These are phyloP conservation scores for Hippocampus zosterae DNA, from an alignment of 2,113 vertebrate genomes.

Conservation along the genomic window DNA sequence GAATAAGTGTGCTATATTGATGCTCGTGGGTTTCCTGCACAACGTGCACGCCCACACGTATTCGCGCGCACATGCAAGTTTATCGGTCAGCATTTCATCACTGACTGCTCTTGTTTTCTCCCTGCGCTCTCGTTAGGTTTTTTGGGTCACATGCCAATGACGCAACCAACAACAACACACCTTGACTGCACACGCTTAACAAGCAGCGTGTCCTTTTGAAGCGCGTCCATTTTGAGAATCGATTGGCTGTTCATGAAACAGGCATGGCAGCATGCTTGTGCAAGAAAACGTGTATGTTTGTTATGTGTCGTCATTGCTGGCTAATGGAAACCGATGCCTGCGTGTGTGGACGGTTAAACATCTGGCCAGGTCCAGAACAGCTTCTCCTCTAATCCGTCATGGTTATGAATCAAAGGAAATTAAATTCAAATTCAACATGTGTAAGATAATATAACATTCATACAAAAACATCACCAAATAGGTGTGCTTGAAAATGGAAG, in stretches of 20 bases:
- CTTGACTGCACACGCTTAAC: not conserved
- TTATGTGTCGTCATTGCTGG: not conserved
- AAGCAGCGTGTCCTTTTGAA: not conserved
- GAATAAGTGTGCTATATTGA: not conserved
- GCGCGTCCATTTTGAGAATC: not conserved
- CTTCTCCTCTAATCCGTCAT: too few species aligned
- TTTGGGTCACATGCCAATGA: not conserved
- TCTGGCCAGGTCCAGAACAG: too few species aligned
- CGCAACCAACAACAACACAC: constrained; percentile 1
- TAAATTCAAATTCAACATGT: too few species aligned
- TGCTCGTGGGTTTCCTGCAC: not conserved
- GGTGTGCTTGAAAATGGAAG: not conserved
- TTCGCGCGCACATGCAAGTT: not conserved
- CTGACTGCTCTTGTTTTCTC: not conserved
- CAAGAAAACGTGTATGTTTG: not conserved
- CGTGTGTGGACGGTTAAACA: too few species aligned
- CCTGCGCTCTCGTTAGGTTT: not conserved
- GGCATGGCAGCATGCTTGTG: not conserved
- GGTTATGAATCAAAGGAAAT: too few species aligned
- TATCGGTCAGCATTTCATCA: not conserved
- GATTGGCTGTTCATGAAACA: not conserved
- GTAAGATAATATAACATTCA: too few species aligned
- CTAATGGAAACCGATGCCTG: not conserved
- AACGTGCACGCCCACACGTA: not conserved
- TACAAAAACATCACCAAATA: not conserved